Evolutionary conservation across 2,797 vertebrate genomes (phyloP).

Genomic region (Melanotaenia trifasciata): DNA sequence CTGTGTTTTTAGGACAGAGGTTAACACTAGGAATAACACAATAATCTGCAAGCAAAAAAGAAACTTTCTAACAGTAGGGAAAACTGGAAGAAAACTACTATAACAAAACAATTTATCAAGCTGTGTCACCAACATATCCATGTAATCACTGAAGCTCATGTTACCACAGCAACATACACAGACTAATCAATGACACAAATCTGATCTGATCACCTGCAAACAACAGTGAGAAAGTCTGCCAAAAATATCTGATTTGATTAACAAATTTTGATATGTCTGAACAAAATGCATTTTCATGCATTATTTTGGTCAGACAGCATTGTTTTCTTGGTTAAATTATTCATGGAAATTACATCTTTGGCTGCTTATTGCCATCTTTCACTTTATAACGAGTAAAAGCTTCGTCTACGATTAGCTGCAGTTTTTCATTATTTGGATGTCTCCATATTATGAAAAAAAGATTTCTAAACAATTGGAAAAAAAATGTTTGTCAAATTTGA

Average conservation of each 20-base stretch:
- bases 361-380: constrained; percentile 27
- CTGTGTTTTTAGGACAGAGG: background rate
- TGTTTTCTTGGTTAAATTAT: constrained; percentile 36
- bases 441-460: constrained; percentile 7
- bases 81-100: background rate
- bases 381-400: constrained; percentile 43
- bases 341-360: constrained; percentile 58
- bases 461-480: constrained; percentile 11
- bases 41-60: background rate
- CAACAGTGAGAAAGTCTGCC: background rate
- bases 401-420: constrained; percentile 7
- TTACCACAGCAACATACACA: background rate
- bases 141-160: background rate
- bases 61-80: background rate
- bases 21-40: background rate
- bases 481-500: constrained; percentile 42
- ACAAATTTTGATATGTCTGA: background rate
- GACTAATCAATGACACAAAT: background rate
- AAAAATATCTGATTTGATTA: background rate
- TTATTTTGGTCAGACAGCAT: background rate
- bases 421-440: constrained; percentile 29
- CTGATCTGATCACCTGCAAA: background rate
- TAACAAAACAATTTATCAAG: constrained; percentile 7
- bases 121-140: background rate
- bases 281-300: background rate